Evolutionary conservation across 2,797 vertebrate species (phyloP).

Genomic region (Spizella passerina): DNA sequence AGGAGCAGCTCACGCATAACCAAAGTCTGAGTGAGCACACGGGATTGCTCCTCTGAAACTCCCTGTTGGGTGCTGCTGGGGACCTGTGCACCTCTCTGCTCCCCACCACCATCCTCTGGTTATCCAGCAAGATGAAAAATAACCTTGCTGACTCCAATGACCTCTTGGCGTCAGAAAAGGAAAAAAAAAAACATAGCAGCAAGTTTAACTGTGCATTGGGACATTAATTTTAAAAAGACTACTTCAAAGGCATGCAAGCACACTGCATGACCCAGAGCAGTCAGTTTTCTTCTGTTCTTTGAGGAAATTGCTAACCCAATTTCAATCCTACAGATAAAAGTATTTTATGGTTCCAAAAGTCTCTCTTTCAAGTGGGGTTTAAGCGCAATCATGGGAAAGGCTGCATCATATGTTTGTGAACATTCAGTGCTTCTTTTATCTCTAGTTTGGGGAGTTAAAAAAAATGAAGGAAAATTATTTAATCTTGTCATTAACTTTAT

Average conservation of each 20-base stretch:
- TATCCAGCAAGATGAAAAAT: neutral
- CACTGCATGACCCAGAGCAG: constrained; percentile 40
- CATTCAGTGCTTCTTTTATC: neutral
- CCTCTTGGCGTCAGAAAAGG: neutral
- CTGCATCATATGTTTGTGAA: neutral
- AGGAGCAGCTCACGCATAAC: neutral
- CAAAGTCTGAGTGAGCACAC: neutral
- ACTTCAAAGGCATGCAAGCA: constrained; percentile 41
- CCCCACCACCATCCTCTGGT: neutral
- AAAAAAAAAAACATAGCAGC: neutral
- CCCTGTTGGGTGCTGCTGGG: neutral
- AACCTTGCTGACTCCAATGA: constrained; percentile 7
- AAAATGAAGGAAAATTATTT: neutral
- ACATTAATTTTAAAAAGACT: constrained; percentile 56
- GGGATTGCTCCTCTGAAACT: neutral
- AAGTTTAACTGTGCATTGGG: constrained; percentile 10
- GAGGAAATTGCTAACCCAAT: constrained; percentile 45
- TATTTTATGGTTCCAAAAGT: constrained; percentile 22
- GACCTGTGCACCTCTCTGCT: neutral
- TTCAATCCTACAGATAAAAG: constrained; percentile 54
- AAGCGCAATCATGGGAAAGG: neutral
- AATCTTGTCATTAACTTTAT: neutral
- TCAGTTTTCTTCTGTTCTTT: constrained; percentile 46
- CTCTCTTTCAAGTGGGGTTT: constrained; percentile 37
- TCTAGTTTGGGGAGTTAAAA: neutral